These are phyloP conservation scores for Isoperla grammatica DNA, from an alignment of 2,888 invertebrate species.

Conservation along the genomic window DNA sequence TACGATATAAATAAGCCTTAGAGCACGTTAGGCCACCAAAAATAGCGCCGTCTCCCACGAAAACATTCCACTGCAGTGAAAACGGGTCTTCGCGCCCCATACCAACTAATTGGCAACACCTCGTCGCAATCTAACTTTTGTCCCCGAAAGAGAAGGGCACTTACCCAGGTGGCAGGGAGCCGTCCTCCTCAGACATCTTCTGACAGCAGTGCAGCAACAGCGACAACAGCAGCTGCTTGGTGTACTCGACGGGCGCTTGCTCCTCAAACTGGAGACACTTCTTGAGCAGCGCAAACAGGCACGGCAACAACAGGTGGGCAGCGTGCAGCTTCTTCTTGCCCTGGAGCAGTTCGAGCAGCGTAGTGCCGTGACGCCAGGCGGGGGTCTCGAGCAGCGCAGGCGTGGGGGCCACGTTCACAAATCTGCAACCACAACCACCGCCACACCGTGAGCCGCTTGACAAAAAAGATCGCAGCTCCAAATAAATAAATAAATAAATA, in stretches of 20 bases:
- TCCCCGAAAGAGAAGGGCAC: too few species aligned
- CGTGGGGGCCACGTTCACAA: conserved; percentile 41
- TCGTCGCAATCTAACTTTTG: too few species aligned
- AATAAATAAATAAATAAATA: too few species aligned
- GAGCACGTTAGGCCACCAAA: too few species aligned
- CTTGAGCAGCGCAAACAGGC: conserved; percentile 71
- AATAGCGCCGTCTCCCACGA: too few species aligned
- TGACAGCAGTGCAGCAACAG: conserved; percentile 66
- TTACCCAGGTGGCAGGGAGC: conserved; percentile 38
- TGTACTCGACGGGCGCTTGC: conserved; percentile 77
- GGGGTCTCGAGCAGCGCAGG: conserved; percentile 57
- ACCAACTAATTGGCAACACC: too few species aligned
- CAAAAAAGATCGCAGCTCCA: too few species aligned
- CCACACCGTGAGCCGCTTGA: neutral
- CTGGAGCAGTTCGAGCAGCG: conserved; percentile 77
- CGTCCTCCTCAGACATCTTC: conserved; percentile 47
- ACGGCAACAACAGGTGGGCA: conserved; percentile 59
- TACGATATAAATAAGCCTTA: too few species aligned
- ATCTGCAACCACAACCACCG: conserved; percentile 22
- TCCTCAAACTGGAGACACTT: conserved; percentile 61
- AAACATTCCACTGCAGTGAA: too few species aligned
- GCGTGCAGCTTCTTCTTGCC: conserved; percentile 73
- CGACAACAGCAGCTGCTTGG: conserved; percentile 78
- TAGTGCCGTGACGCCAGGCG: conserved; percentile 74
- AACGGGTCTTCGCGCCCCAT: too few species aligned